These are phyloP conservation scores for Protosalanx chinensis DNA, from an alignment of 2,797 vertebrate genomes.

Conservation along the genomic window DNA sequence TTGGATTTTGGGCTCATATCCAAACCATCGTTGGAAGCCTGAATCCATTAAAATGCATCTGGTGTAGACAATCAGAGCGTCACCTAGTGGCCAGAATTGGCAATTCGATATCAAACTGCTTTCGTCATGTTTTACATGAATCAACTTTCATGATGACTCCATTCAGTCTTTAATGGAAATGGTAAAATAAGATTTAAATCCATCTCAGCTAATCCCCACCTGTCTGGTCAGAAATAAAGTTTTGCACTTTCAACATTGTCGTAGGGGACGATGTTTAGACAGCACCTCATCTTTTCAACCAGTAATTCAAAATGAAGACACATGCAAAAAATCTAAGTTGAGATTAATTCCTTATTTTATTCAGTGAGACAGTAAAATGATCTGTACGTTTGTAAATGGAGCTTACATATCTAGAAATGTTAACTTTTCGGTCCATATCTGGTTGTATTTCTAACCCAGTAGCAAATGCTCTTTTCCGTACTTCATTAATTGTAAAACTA, in stretches of 20 bases:
- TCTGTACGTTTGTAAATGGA: neutral
- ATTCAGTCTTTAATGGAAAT: neutral
- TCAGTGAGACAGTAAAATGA: neutral
- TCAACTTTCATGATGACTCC: neutral
- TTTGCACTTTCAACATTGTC: too few species aligned
- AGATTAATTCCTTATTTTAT: neutral
- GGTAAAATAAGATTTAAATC: neutral
- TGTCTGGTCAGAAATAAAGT: too few species aligned
- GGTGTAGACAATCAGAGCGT: conserved; percentile 30
- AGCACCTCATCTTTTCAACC: too few species aligned
- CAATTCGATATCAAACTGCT: neutral
- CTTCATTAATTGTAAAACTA: too few species aligned
- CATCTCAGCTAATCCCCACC: neutral
- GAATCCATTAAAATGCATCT: neutral
- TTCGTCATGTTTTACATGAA: neutral
- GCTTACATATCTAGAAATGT: too few species aligned
- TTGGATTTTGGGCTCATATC: neutral
- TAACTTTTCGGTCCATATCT: too few species aligned
- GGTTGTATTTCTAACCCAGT: too few species aligned
- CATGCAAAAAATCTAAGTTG: too few species aligned
- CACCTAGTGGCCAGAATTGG: conserved; percentile 46
- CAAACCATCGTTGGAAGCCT: neutral
- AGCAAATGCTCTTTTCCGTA: too few species aligned
- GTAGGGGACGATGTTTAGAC: too few species aligned
- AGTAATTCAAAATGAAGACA: too few species aligned